Percentiles rank a stretch among this genome's conserved stretches.
Conservation (phyloP, 2,888 invertebrate species). For the Dryocosmus kuriphilus region DNA sequence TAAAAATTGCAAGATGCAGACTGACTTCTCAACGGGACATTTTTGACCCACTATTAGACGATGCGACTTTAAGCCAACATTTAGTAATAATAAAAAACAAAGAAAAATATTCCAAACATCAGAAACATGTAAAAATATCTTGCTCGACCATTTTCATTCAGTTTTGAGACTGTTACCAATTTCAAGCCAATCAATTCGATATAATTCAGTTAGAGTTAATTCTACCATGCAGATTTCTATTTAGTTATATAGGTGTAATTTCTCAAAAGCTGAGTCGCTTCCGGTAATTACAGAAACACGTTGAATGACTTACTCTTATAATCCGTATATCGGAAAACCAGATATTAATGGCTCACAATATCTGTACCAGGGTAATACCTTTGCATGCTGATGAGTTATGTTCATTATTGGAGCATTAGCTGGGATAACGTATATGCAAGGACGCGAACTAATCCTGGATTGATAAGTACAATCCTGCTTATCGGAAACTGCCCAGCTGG, state of each 20-base stretch:
- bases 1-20: no score
- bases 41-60: no score
- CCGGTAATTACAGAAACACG: constrained; percentile 19
- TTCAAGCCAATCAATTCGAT: background rate
- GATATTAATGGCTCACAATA: constrained; percentile 58
- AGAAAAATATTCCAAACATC: no score
- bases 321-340: constrained; percentile 57
- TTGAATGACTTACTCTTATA: constrained; percentile 56
- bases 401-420: constrained; percentile 69
- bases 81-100: no score
- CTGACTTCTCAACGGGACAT: no score
- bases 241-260: background rate
- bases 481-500: constrained; percentile 48
- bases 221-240: background rate
- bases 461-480: constrained; percentile 69
- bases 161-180: background rate
- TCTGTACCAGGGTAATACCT: constrained; percentile 57
- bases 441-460: constrained; percentile 69
- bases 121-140: no score
- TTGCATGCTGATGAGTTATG: constrained; percentile 67
- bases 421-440: constrained; percentile 64
- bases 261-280: constrained; percentile 22
- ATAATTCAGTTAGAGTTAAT: background rate
- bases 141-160: background rate
- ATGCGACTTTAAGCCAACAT: no score